These are phyloP conservation scores for Melinaea menophilus DNA, from an alignment of 2,888 invertebrate genomes.

Conservation along the genomic window DNA sequence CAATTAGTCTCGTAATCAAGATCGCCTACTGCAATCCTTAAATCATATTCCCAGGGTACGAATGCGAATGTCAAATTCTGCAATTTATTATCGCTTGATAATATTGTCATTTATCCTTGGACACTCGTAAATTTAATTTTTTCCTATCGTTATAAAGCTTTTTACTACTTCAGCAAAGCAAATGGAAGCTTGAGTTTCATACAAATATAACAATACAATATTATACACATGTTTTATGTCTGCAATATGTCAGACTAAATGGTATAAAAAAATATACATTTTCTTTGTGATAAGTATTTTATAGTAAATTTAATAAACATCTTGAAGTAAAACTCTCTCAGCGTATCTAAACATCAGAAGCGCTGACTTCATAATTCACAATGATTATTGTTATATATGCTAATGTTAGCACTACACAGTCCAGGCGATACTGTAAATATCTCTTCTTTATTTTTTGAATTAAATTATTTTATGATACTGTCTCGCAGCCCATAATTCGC, in stretches of 20 bases:
- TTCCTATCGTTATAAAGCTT: constrained; percentile 5
- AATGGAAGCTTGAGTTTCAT: neutral
- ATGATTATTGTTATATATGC: too few species aligned
- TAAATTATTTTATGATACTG: too few species aligned
- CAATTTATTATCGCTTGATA: constrained; percentile 15
- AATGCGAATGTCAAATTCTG: constrained; percentile 13
- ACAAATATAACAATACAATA: neutral
- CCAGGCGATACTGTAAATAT: too few species aligned
- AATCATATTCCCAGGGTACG: constrained; percentile 15
- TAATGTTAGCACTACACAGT: too few species aligned
- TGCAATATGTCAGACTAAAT: neutral
- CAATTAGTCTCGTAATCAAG: constrained; percentile 62
- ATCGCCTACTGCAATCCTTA: constrained; percentile 52
- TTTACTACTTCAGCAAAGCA: constrained; percentile 6
- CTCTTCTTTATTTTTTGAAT: too few species aligned
- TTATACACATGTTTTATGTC: constrained; percentile 1
- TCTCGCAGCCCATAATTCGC: too few species aligned
- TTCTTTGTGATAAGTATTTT: too few species aligned
- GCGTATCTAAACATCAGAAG: too few species aligned
- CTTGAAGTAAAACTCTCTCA: too few species aligned
- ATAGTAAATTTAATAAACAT: too few species aligned
- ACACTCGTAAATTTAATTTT: constrained; percentile 5
- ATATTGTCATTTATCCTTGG: constrained; percentile 14
- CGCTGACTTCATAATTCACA: too few species aligned
- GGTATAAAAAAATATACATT: too few species aligned